Conservation (phyloP, 2,797 vertebrate species). For the Eospalax fontanierii region DNA sequence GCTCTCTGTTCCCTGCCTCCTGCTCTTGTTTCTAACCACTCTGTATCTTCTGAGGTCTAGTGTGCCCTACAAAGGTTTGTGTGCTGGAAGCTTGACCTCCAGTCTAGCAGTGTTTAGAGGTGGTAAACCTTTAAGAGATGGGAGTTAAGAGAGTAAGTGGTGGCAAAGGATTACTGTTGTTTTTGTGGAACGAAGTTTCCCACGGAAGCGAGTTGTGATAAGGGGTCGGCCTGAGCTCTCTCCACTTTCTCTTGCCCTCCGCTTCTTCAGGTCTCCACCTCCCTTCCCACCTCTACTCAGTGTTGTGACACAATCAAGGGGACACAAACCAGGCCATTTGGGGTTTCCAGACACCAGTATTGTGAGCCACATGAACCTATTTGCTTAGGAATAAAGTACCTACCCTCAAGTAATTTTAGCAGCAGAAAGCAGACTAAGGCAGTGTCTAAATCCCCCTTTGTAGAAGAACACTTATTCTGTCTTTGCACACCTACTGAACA, state of each 20-base stretch:
- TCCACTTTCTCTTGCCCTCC: no score
- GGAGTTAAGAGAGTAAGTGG: neutral
- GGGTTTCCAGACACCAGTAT: neutral
- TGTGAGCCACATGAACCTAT: neutral
- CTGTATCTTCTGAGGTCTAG: neutral
- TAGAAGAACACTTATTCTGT: neutral
- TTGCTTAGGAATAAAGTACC: neutral
- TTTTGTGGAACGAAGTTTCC: no score
- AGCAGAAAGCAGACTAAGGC: neutral
- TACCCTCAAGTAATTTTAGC: neutral
- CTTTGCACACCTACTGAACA: neutral
- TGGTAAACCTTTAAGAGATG: neutral
- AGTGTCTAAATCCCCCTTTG: neutral
- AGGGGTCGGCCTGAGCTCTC: neutral
- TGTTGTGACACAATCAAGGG: neutral
- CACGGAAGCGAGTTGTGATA: rapidly evolving
- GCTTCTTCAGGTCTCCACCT: rapidly evolving
- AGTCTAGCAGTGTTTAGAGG: neutral
- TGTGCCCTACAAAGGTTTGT: no score
- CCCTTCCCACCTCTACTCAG: no score
- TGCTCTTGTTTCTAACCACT: neutral
- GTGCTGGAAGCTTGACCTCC: neutral
- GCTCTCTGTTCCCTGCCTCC: neutral
- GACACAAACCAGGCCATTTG: no score
- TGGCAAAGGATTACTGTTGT: neutral